A percentile compares a stretch with the other conserved stretches of the same genome.
Conservation (phyloP, 2,113 vertebrate species). For the Oreotrochilus melanogaster region DNA sequence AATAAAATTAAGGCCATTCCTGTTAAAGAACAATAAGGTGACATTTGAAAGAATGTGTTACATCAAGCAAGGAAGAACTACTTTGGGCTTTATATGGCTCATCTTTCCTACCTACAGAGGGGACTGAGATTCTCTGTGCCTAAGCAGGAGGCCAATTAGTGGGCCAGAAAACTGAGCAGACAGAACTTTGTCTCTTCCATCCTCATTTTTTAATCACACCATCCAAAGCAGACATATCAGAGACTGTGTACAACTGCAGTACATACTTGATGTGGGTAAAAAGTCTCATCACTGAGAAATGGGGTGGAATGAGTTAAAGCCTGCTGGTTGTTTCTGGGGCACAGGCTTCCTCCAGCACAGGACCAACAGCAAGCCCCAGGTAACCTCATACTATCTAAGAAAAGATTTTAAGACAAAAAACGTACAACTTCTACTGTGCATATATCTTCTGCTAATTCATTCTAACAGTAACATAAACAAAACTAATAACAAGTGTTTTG, state of each 20-base stretch:
- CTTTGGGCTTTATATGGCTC: not conserved
- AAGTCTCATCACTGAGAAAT: not conserved
- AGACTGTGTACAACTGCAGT: not conserved
- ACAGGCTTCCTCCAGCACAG: not conserved
- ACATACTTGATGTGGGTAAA: not conserved
- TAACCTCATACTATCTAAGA: not conserved
- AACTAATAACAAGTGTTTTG: not conserved
- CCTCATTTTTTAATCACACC: not conserved
- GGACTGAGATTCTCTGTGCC: not conserved
- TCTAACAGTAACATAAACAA: not conserved
- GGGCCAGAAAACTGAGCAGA: not conserved
- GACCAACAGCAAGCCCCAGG: not conserved
- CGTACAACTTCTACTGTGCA: not conserved
- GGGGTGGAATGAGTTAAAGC: not conserved
- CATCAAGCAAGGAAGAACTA: not conserved
- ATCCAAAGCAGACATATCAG: not conserved
- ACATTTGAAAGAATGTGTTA: not conserved
- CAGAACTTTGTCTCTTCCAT: not conserved
- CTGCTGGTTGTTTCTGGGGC: not conserved
- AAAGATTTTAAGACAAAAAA: not conserved
- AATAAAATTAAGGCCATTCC: not conserved
- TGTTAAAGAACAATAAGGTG: not conserved
- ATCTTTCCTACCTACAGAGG: not conserved
- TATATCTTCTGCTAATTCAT: not conserved
- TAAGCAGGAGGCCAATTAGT: not conserved